These are phyloP conservation scores for Diorhabda sublineata DNA, from an alignment of 1,140 invertebrate genomes.

Conservation along the genomic window DNA sequence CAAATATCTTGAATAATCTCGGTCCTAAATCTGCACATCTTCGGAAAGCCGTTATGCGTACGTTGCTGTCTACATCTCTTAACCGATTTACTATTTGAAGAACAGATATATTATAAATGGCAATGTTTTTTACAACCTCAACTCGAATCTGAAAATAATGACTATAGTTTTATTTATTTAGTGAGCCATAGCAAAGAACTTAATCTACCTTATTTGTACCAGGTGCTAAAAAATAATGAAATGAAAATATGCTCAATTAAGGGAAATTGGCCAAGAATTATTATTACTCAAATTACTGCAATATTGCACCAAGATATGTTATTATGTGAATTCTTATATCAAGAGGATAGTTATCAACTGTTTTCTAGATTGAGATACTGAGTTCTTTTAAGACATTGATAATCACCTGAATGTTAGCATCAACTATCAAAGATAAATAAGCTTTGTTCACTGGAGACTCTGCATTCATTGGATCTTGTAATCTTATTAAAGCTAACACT, in stretches of 20 bases:
- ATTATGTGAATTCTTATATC: too few relatives aligned
- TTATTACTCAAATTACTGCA: too few relatives aligned
- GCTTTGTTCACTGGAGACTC: constrained; percentile 74
- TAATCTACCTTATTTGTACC: too few relatives aligned
- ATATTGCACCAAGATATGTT: too few relatives aligned
- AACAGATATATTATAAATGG: constrained; percentile 45
- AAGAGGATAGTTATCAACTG: too few relatives aligned
- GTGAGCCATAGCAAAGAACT: background rate
- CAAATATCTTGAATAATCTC: constrained; percentile 64
- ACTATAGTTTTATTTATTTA: constrained; percentile 36
- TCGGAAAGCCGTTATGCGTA: constrained; percentile 68
- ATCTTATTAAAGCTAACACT: constrained; percentile 68
- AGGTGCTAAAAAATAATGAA: too few relatives aligned
- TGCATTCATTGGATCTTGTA: constrained; percentile 74
- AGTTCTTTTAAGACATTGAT: too few relatives aligned
- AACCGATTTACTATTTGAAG: constrained; percentile 31
- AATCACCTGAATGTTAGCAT: constrained; percentile 67
- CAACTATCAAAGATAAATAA: constrained; percentile 74
- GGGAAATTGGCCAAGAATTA: too few relatives aligned
- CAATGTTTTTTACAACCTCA: constrained; percentile 46
- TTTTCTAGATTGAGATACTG: too few relatives aligned
- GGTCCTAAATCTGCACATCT: constrained; percentile 65
- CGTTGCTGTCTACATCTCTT: constrained; percentile 41
- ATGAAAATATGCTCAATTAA: too few relatives aligned
- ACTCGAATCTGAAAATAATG: constrained; percentile 41